Evolutionary conservation across 2,113 vertebrate genomes (phyloP).

Genomic region (Grallaria varia): DNA sequence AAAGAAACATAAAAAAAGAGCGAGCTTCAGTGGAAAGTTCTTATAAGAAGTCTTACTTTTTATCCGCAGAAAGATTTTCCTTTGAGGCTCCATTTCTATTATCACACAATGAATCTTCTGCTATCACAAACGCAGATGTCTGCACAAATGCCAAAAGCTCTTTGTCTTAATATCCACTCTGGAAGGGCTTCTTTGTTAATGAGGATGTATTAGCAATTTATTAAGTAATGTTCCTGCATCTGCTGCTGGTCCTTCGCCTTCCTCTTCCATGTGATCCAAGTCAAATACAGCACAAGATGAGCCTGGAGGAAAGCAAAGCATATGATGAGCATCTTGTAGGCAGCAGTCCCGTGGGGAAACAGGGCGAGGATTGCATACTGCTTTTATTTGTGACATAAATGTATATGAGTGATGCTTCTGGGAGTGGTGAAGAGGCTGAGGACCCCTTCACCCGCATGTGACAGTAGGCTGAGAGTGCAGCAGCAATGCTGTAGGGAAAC

Average conservation of each 20-base stretch:
- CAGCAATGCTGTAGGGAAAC: background rate
- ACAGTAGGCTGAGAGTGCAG: background rate
- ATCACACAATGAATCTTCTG: background rate
- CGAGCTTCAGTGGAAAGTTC: background rate
- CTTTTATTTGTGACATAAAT: background rate
- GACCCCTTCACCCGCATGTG: background rate
- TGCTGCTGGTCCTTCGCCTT: background rate
- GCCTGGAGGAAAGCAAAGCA: background rate
- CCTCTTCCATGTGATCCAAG: background rate
- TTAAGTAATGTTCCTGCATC: background rate
- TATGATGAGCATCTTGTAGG: background rate
- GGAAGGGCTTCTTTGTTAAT: background rate
- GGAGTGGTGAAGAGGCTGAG: background rate
- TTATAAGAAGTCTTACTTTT: background rate
- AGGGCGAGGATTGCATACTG: no score
- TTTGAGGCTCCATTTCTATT: background rate
- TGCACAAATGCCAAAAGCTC: background rate
- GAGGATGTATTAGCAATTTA: conserved; percentile 1
- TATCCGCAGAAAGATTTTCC: background rate
- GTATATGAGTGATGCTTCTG: fast-evolving
- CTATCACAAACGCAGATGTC: conserved; percentile 29
- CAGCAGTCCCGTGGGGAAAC: background rate
- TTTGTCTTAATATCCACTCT: conserved; percentile 21
- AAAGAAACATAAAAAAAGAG: no score
- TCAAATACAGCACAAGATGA: background rate